A percentile compares a stretch with the other conserved stretches of the same genome.
These are phyloP conservation scores for Entelurus aequoreus DNA, from an alignment of 2,113 vertebrate genomes.

Conservation along the genomic window DNA sequence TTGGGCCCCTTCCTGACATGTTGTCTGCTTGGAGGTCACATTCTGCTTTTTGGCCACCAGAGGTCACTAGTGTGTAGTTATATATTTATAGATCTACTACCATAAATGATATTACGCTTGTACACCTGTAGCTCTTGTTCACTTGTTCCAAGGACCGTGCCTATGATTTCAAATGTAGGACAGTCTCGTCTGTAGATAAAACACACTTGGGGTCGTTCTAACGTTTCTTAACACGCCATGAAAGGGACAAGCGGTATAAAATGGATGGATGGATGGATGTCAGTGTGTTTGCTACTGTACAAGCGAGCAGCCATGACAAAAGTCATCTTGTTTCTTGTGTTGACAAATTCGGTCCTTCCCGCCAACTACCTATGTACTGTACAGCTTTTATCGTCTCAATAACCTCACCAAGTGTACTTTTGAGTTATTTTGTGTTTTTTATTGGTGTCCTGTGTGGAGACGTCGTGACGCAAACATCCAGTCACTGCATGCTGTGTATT, in stretches of 20 bases:
- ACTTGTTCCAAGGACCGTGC: not conserved
- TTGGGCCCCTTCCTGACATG: too few species aligned
- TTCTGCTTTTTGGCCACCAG: constrained; percentile 33
- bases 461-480: constrained; percentile 33
- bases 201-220: too few species aligned
- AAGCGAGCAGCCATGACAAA: too few species aligned
- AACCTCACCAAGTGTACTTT: constrained; percentile 68
- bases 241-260: too few species aligned
- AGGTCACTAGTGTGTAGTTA: constrained; percentile 25
- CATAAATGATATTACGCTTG: not conserved
- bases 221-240: too few species aligned
- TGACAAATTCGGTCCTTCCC: not conserved
- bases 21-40: not conserved
- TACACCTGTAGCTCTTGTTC: not conserved
- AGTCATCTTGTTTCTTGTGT: too few species aligned
- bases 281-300: too few species aligned
- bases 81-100: not conserved
- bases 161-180: too few species aligned
- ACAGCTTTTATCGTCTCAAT: constrained; percentile 66
- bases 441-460: constrained; percentile 39
- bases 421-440: constrained; percentile 28
- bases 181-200: too few species aligned
- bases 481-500: constrained; percentile 64
- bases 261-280: too few species aligned
- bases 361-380: constrained; percentile 8